Base-by-base conservation (phyloP, 1,140 invertebrate genomes). In the Cyphomyrmex costatus region DNA sequence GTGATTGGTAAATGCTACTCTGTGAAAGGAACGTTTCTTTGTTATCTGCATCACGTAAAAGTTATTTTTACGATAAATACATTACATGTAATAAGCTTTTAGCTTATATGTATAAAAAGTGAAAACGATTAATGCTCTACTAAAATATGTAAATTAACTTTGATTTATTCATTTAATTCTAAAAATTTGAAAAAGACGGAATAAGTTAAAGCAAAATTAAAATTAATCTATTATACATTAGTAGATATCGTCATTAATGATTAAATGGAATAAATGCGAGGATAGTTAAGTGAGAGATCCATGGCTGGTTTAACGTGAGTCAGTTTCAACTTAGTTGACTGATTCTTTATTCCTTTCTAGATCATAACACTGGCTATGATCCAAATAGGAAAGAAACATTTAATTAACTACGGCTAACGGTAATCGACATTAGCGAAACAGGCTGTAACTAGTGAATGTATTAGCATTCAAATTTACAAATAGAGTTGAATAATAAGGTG, bases 351-450 rank as follows among this genome's bases (percentile, higher is more conserved):
- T 65, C 24, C 60, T 80, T 70, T 80, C n/a, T 70, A 68, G 14
- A 70, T 70, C 21, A 42, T 82, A 58, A 14, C 10, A 16, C 7
- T 24, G 24, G 12, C 66, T 82, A 58, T 60, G 66, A 71, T 66
- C 42, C 61, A 80, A 33, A 33, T 0, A 58, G 51, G 58, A 51
- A 27, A 82, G 19, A 36, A 71, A 82, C 33, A 70, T 80, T 80
- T 82, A 82, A 51, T 73, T 82, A 71, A 82, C 24, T 27, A 46
- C 24, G 24, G 19, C 51, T 82, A 82, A 82, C 79, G 66, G 79
- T 82, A 82, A 82, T 19, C 36, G 51, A 60, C 33, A 82, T 82
- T 73, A 73, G 14, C 36, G 51, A 73, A 73, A 73, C 66, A 58
- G 33, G 49, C 33, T 73, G 4, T 73, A 82, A 82, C 79, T 60